Base-by-base conservation (phyloP, 64 coral and sea anemone species). In the Anthopleura sola region DNA sequence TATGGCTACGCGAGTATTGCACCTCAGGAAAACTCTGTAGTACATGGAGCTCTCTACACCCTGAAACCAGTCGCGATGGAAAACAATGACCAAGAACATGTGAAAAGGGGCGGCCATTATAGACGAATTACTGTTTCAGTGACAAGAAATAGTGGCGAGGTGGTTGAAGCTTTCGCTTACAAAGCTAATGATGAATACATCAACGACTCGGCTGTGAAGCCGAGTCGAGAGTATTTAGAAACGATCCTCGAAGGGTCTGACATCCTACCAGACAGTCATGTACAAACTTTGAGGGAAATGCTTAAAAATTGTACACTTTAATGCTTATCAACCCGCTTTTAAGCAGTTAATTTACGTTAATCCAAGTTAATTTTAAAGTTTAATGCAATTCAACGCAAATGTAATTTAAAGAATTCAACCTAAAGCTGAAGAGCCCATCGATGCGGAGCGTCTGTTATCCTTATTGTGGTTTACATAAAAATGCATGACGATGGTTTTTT, bases 221-320 rank as follows among this genome's bases (percentile, higher is more conserved):
- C 86, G 6, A 85, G 80, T 33, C 48, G 84, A 26, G 85, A 36
- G 60, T 93, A 88, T 53, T 19, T 93, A 23, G 68, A 75, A 76
- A 82, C 87, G 68, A 93, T 93, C 48, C 86, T 88, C 47, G 86
- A 93, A 50, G 91, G 86, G 49, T 82, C 87, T 21, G 91, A 93
- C 44, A 78, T 93, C 53, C 75, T 88, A 23, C 91, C 86, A 8
- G 24, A 48, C 14, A 75, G 85, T 18, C 84, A 92, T 60, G 82
- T 47, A 29, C 77, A 34, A n/a, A 88, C 64, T 83, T 71, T 92
- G 1, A 60, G 82, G 16, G 50, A 53, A 15, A 53, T 53, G 6
- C 50, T 53, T 53, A 53, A 53, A 53, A 53, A 6, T 15, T 53
- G 50, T 53, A 13, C 6, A 53, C 7, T 1, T 53, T 53, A 3